A percentile compares a stretch with the other conserved stretches of the same genome.
These are phyloP conservation scores for Triplophysa tibetana DNA, from an alignment of 2,113 vertebrate genomes.

Conservation along the genomic window DNA sequence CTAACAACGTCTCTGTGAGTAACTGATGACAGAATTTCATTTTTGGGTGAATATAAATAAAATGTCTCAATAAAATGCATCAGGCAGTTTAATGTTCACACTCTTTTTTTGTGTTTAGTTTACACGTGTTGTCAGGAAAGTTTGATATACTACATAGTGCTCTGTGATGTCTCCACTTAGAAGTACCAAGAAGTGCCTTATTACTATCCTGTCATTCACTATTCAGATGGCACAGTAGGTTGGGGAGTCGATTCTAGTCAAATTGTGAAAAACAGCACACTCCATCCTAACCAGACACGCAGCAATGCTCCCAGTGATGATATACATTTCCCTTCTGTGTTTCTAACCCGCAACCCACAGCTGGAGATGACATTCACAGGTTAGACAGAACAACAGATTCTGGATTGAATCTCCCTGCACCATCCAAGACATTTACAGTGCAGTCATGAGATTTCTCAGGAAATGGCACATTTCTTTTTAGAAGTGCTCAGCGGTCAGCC, in stretches of 20 bases:
- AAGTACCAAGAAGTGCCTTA: not conserved
- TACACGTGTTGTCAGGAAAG: slow-evolving; percentile 26
- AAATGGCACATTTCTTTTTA: not conserved
- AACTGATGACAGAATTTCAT: no score
- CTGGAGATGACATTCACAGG: slow-evolving; percentile 23
- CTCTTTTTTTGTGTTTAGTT: not conserved
- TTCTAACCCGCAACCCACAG: not conserved
- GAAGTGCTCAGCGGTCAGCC: not conserved
- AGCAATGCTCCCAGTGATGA: not conserved
- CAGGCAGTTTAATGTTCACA: slow-evolving; percentile 7
- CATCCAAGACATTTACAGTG: slow-evolving; percentile 34
- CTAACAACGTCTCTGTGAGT: no score
- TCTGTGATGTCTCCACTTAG: not conserved
- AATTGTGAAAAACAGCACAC: not conserved
- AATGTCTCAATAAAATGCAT: not conserved
- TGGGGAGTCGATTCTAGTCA: not conserved
- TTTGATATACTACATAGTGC: not conserved
- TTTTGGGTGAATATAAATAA: no score
- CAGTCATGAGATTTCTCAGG: slow-evolving; percentile 5
- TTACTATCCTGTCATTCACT: not conserved
- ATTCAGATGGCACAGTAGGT: not conserved
- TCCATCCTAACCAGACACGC: not conserved
- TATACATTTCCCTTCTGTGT: slow-evolving; percentile 4
- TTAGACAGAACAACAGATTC: slow-evolving; percentile 28
- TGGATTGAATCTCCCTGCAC: slow-evolving; percentile 9